Conservation (phyloP, 1,140 invertebrate genomes). For the Ganaspis sp. region DNA sequence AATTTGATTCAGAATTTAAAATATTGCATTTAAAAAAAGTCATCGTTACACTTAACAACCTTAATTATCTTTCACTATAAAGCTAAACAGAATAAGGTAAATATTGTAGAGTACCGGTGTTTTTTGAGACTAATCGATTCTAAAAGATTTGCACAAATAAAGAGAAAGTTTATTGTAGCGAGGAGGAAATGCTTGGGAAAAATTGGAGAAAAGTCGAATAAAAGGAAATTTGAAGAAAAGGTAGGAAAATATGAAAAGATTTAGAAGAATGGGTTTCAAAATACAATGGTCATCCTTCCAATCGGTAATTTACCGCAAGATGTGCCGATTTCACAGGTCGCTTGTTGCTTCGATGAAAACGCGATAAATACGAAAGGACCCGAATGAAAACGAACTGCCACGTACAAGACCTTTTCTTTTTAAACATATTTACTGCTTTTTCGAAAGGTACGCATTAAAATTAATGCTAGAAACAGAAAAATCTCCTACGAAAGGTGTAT, state of each 20-base stretch:
- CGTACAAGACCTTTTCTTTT: background rate
- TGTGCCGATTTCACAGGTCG: slow-evolving; percentile 21
- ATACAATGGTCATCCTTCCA: slow-evolving; percentile 3
- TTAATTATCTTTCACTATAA: no score
- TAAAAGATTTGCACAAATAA: no score
- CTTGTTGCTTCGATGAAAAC: slow-evolving; percentile 28
- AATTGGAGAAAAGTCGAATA: no score
- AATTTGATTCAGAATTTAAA: no score
- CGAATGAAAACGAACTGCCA: slow-evolving; percentile 25
- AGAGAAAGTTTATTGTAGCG: no score
- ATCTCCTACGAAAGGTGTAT: background rate
- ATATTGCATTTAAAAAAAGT: no score
- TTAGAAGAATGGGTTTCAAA: background rate
- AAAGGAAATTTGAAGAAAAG: background rate
- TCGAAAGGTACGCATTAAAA: background rate
- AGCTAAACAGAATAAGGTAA: no score
- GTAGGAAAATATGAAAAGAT: background rate
- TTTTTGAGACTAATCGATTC: no score
- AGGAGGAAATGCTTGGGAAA: no score
- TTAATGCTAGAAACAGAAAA: background rate
- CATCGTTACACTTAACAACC: no score
- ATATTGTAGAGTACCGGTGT: no score
- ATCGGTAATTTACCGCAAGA: slow-evolving; percentile 28
- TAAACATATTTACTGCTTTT: background rate
- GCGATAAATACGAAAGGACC: slow-evolving; percentile 23